phyloP scores from a whole-genome alignment of 2,888 invertebrate genomes.

The Lochmaea crataegi region DNA sequence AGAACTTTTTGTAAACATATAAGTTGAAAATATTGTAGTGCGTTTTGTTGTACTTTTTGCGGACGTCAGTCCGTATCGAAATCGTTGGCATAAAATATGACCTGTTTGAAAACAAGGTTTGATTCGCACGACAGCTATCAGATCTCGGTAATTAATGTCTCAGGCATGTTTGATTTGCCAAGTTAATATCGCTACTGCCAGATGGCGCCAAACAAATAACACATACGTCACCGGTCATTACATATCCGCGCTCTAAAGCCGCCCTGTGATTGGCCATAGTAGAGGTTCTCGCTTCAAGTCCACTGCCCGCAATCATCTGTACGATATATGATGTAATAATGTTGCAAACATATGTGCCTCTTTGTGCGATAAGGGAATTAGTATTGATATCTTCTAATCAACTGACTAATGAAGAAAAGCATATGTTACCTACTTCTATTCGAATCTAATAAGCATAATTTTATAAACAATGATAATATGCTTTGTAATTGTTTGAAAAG shows the following conservation, averaged over 20 bases:
- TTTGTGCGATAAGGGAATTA: conserved; percentile 64
- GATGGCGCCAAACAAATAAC: conserved; percentile 68
- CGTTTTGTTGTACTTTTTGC: conserved; percentile 23
- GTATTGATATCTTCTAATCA: conserved; percentile 65
- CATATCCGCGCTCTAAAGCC: conserved; percentile 52
- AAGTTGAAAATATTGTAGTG: not conserved
- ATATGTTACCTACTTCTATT: conserved; percentile 59
- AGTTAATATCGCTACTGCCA: conserved; percentile 68
- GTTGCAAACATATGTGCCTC: conserved; percentile 65
- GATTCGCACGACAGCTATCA: conserved; percentile 58
- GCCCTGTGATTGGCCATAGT: conserved; percentile 30
- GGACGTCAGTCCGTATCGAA: conserved; percentile 24
- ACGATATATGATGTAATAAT: conserved; percentile 67
- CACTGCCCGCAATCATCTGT: conserved; percentile 64
- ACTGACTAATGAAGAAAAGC: conserved; percentile 65
- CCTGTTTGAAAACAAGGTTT: conserved; percentile 50
- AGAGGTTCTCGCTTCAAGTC: conserved; percentile 54
- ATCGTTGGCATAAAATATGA: conserved; percentile 27
- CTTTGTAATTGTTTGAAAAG: conserved; percentile 1
- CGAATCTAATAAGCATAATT: conserved; percentile 49
- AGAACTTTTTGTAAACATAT: conserved; percentile 1
- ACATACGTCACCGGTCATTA: conserved; percentile 66
- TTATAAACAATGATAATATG: conserved; percentile 23
- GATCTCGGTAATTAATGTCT: conserved; percentile 65
- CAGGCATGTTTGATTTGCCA: conserved; percentile 67